Evolutionary conservation across 2,888 invertebrate genomes (phyloP).

Genomic region (Mactromeris polynyma): DNA sequence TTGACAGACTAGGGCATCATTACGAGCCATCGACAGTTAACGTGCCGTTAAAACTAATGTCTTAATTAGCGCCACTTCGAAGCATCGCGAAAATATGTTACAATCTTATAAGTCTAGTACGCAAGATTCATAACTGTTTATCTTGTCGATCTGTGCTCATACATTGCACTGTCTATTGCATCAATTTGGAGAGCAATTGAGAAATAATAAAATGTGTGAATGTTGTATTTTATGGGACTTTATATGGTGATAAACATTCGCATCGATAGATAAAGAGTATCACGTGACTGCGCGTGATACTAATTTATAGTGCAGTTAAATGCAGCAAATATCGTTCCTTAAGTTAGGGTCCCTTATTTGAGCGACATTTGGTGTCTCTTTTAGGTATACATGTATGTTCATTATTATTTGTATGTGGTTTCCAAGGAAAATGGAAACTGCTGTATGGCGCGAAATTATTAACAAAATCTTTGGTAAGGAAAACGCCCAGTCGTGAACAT

Average conservation of each 20-base stretch:
- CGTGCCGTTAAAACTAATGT: too few relatives aligned
- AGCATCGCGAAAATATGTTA: constrained; percentile 1
- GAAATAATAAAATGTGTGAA: constrained; percentile 10
- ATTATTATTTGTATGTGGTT: too few relatives aligned
- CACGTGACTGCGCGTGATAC: neutral
- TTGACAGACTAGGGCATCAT: too few relatives aligned
- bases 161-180: neutral
- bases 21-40: too few relatives aligned
- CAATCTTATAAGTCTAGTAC: neutral
- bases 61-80: neutral
- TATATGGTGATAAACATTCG: neutral
- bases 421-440: too few relatives aligned
- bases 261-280: neutral
- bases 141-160: neutral
- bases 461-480: too few relatives aligned
- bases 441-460: too few relatives aligned
- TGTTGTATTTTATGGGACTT: neutral
- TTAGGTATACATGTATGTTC: too few relatives aligned
- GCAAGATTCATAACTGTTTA: neutral
- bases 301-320: neutral
- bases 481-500: too few relatives aligned
- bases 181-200: neutral
- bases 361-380: neutral
- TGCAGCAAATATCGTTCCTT: neutral
- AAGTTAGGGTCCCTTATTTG: neutral